A percentile compares a stretch with the other conserved stretches of the same genome.
Conservation (phyloP, 1,140 invertebrate genomes). For the Helicoverpa armigera region DNA sequence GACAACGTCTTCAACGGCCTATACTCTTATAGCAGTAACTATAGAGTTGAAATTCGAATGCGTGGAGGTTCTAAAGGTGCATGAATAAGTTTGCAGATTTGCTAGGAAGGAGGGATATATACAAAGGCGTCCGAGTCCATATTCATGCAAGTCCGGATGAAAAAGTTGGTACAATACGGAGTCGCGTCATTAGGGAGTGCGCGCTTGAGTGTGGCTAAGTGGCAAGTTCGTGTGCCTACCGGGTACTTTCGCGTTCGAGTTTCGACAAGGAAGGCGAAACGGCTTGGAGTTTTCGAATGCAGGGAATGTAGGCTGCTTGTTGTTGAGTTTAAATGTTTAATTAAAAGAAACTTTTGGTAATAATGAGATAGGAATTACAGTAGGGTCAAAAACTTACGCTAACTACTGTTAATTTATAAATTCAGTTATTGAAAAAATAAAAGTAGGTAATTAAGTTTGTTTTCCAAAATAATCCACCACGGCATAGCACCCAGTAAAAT, state of each 20-base stretch:
- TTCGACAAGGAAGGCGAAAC: slow-evolving; percentile 31
- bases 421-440: too few species aligned
- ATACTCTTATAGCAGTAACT: not conserved
- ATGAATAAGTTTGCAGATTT: slow-evolving; percentile 50
- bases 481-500: too few species aligned
- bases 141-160: slow-evolving; percentile 67
- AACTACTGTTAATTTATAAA: too few species aligned
- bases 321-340: not conserved
- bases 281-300: slow-evolving; percentile 10
- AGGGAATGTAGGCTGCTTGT: too few species aligned
- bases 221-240: slow-evolving; percentile 59
- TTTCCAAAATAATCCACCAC: too few species aligned
- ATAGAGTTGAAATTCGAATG: slow-evolving; percentile 55
- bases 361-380: too few species aligned
- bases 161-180: slow-evolving; percentile 70
- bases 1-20: not conserved
- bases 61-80: not conserved
- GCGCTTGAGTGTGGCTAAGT: slow-evolving; percentile 63
- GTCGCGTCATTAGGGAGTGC: slow-evolving; percentile 68
- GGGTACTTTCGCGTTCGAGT: slow-evolving; percentile 16
- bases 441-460: too few species aligned
- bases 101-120: slow-evolving; percentile 46
- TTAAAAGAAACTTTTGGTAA: not conserved
- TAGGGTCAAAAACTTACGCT: too few species aligned
- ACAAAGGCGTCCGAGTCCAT: slow-evolving; percentile 65